A percentile compares a stretch with the other conserved stretches of the same genome.
Evolutionary conservation across 2,113 vertebrate species (phyloP).

Genomic region (Bettongia penicillata): DNA sequence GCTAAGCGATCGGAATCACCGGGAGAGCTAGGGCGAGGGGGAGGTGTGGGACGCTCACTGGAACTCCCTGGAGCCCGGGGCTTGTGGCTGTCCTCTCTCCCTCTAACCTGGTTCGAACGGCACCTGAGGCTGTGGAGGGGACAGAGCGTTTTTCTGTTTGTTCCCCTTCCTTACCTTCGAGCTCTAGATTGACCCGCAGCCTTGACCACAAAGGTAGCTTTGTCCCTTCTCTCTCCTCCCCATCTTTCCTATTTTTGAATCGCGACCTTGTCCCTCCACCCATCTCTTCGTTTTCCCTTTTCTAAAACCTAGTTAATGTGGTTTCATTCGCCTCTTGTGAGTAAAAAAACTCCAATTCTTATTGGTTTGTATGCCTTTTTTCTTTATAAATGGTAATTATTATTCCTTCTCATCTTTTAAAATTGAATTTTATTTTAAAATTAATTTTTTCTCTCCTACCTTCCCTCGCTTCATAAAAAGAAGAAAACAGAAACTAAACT

Average conservation of each 20-base stretch:
- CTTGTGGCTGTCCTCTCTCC: conserved; percentile 34
- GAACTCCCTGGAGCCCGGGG: neutral
- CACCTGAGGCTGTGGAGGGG: neutral
- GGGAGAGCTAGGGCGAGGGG: neutral
- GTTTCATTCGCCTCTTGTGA: too few species aligned
- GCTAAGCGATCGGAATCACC: neutral
- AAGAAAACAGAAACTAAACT: neutral
- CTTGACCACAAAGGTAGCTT: neutral
- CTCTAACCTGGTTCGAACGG: neutral
- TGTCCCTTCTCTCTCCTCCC: conserved; percentile 46
- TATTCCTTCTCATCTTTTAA: neutral
- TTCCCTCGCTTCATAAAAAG: neutral
- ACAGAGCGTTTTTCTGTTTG: neutral
- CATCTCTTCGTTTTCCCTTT: neutral
- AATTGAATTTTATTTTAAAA: neutral
- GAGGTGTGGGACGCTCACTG: neutral
- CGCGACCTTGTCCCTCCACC: neutral
- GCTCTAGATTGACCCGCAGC: neutral
- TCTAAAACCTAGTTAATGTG: neutral
- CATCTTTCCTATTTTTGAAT: conserved; percentile 7
- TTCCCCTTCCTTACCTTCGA: neutral
- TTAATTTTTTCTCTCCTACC: neutral
- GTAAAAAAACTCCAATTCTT: neutral
- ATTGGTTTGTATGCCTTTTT: neutral
- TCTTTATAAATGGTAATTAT: neutral